phyloP scores from a whole-genome alignment of 2,888 invertebrate genomes.

The Ommatoiulus sabulosus region DNA sequence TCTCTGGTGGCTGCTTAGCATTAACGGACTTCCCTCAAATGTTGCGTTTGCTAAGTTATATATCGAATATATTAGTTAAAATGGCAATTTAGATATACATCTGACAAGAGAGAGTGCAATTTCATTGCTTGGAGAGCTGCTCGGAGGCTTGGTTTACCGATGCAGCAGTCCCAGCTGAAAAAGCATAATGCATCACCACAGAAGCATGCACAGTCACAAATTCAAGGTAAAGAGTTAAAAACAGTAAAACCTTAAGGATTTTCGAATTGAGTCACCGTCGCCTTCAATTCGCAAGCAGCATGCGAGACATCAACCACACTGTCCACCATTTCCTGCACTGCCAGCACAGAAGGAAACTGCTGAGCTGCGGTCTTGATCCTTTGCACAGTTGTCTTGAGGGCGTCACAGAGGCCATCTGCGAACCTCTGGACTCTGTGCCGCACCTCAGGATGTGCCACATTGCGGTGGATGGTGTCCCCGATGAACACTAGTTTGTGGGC shows the following conservation, averaged over 20 bases:
- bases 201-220: not conserved
- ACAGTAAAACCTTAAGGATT: not conserved
- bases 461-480: conserved; percentile 92
- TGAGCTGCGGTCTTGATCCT: conserved; percentile 92
- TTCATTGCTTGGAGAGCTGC: not conserved
- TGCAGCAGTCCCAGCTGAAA: not conserved
- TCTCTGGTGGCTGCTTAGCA: not conserved
- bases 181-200: not conserved
- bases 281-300: conserved; percentile 72
- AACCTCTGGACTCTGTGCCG: conserved; percentile 80
- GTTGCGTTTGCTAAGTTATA: not conserved
- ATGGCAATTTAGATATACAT: not conserved
- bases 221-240: not conserved
- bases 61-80: not conserved
- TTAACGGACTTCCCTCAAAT: not conserved
- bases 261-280: conserved; percentile 43
- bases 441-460: conserved; percentile 80
- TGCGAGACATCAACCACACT: conserved; percentile 87
- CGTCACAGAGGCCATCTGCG: conserved; percentile 84
- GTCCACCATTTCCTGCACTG: conserved; percentile 94
- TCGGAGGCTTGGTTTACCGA: not conserved
- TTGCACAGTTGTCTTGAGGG: conserved; percentile 83
- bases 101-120: not conserved
- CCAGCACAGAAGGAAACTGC: conserved; percentile 89
- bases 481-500: conserved; percentile 94